A percentile compares a stretch with the other conserved stretches of the same genome.
phyloP scores from a whole-genome alignment of 1,140 invertebrate genomes.

The Stenopsyche tienmushanensis region DNA sequence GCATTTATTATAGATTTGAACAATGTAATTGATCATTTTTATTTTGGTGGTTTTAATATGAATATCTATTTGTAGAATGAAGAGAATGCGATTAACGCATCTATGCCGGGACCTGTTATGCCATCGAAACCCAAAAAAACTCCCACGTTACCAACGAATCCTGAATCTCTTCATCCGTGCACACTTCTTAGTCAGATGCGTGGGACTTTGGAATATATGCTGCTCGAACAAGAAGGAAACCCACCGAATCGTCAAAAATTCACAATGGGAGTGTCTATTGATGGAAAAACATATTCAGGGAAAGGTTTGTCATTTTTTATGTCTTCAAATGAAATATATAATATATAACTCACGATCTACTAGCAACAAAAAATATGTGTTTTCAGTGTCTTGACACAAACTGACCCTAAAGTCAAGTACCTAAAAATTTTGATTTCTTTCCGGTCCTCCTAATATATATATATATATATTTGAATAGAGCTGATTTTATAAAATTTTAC shows the following conservation, averaged over 20 bases:
- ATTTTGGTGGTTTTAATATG: too few relatives aligned
- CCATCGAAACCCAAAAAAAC: conserved; percentile 49
- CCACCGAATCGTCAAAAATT: conserved; percentile 61
- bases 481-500: conserved; percentile 29
- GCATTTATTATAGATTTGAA: too few relatives aligned
- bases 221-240: conserved; percentile 59
- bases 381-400: neutral
- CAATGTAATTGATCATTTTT: too few relatives aligned
- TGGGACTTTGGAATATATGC: conserved; percentile 63
- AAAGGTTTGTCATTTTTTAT: conserved; percentile 46
- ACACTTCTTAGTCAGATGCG: conserved; percentile 73
- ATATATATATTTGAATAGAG: conserved; percentile 1
- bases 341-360: neutral
- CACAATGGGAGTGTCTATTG: conserved; percentile 55
- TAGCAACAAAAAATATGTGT: neutral
- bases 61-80: too few relatives aligned
- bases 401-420: too few relatives aligned
- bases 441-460: conserved; percentile 7
- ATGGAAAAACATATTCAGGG: conserved; percentile 54
- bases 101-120: too few relatives aligned
- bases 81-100: too few relatives aligned
- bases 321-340: neutral
- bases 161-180: conserved; percentile 66
- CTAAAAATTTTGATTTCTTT: too few relatives aligned
- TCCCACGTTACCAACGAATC: conserved; percentile 59